phyloP scores from a whole-genome alignment of 2,113 vertebrate genomes.

The Paramormyrops kingsleyae region DNA sequence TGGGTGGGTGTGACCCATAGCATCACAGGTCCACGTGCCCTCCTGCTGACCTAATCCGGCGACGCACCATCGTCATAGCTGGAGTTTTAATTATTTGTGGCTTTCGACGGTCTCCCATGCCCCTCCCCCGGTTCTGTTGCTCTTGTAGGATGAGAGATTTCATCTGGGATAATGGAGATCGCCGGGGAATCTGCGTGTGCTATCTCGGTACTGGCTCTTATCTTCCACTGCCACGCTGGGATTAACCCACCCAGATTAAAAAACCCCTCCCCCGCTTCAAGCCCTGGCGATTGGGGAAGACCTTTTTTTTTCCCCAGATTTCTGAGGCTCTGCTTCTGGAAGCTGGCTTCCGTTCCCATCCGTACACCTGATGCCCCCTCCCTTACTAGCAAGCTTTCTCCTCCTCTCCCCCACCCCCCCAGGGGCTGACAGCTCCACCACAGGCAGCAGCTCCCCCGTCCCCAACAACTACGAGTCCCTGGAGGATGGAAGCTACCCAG shows the following conservation, averaged over 20 bases:
- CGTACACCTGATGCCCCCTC: neutral
- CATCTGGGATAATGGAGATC: constrained; percentile 24
- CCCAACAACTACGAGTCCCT: constrained; percentile 85
- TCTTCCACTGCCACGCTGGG: constrained; percentile 28
- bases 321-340: neutral
- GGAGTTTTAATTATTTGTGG: neutral
- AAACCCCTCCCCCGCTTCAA: neutral
- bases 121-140: constrained; percentile 31
- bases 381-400: neutral
- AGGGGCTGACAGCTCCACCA: constrained; percentile 90
- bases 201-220: constrained; percentile 27
- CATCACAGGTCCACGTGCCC: neutral
- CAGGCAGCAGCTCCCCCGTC: constrained; percentile 84
- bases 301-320: neutral
- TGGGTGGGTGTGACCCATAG: neutral
- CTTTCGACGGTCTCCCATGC: neutral
- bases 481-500: constrained; percentile 84
- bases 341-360: neutral
- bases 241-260: constrained; percentile 42
- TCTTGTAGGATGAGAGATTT: constrained; percentile 23
- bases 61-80: no score
- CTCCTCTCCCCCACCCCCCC: neutral
- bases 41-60: neutral
- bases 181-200: constrained; percentile 35
- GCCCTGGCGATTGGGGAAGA: neutral